Evolutionary conservation across 1,140 invertebrate genomes (phyloP).

Genomic region (Teleogryllus occipitalis): DNA sequence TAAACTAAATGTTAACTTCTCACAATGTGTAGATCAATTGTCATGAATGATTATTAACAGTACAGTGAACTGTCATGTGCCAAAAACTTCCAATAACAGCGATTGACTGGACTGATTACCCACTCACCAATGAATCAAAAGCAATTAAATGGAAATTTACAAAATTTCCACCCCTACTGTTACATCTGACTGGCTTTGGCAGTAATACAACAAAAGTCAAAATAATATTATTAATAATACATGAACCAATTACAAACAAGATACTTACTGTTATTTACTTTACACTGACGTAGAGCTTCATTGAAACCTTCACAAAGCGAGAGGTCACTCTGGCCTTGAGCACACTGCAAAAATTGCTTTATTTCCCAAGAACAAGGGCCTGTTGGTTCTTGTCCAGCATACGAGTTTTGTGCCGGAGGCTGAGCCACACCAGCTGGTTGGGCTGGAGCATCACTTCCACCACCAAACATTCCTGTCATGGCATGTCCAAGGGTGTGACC

Average conservation of each 20-base stretch:
- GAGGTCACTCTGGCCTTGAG: constrained; percentile 73
- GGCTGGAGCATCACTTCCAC: constrained; percentile 47
- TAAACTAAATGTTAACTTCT: no score
- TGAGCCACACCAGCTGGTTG: constrained; percentile 32
- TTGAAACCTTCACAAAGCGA: constrained; percentile 87
- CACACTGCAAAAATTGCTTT: constrained; percentile 81
- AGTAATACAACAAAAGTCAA: neutral
- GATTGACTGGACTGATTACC: no score
- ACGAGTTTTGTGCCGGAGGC: constrained; percentile 33
- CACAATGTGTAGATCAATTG: no score
- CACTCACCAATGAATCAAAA: neutral
- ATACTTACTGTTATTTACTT: constrained; percentile 43
- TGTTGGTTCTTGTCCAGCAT: constrained; percentile 36
- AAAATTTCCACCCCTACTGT: neutral
- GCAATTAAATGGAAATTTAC: neutral
- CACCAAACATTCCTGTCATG: constrained; percentile 73
- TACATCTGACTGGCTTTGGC: neutral
- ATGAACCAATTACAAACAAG: neutral
- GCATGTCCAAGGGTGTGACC: constrained; percentile 80
- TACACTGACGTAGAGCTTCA: constrained; percentile 86
- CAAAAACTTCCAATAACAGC: no score
- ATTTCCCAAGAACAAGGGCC: constrained; percentile 82
- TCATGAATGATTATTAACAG: no score
- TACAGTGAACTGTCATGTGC: no score
- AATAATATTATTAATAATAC: constrained; percentile 11